A percentile compares a stretch with the other conserved stretches of the same genome.
Conservation (phyloP, 2,113 vertebrate species). For the Triplophysa rosa region DNA sequence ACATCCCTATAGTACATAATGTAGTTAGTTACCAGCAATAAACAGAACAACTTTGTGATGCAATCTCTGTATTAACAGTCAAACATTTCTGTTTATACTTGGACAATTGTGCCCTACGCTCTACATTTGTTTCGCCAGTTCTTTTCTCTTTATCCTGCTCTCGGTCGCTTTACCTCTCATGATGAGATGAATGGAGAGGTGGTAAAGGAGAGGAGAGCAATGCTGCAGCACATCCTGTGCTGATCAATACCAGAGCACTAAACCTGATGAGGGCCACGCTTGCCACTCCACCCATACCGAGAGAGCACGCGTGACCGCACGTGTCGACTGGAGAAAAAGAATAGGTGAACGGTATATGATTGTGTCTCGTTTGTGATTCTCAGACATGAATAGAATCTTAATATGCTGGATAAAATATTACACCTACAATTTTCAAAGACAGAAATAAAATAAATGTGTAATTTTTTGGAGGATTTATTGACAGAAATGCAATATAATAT, state of each 20-base stretch:
- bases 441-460: too few species aligned
- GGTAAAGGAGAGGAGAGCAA: conserved; percentile 59
- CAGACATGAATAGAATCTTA: background rate
- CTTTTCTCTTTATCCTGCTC: background rate
- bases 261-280: conserved; percentile 65
- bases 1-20: too few species aligned
- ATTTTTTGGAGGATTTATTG: too few species aligned
- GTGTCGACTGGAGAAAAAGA: conserved; percentile 9
- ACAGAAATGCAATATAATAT: too few species aligned
- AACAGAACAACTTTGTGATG: too few species aligned
- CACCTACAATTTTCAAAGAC: too few species aligned
- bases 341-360: background rate
- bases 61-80: background rate
- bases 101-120: background rate
- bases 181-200: conserved; percentile 58
- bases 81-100: background rate
- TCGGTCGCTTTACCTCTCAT: conserved; percentile 1
- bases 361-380: background rate
- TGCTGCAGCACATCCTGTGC: conserved; percentile 64
- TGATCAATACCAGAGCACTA: conserved; percentile 74
- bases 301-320: conserved; percentile 28
- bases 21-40: too few species aligned
- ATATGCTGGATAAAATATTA: too few species aligned
- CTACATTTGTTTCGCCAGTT: background rate
- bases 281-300: conserved; percentile 12